Evolutionary conservation across 2,113 vertebrate species (phyloP), one percentile per base, ranked within the genome.

Genomic region (Desmodus rotundus): DNA sequence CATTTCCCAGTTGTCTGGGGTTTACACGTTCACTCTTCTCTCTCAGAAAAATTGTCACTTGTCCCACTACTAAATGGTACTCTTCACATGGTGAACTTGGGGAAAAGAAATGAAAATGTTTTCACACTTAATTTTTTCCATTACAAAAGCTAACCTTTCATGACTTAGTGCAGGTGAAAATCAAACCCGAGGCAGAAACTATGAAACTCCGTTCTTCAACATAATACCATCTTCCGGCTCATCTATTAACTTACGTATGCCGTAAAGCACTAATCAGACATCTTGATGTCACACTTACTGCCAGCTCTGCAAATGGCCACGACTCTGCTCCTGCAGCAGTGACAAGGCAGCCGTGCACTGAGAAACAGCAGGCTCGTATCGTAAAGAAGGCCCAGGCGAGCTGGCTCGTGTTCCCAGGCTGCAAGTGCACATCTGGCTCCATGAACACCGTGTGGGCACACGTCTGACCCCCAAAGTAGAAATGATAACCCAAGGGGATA

Each of bases 21-120:
- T 36, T 61, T n/a, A 61, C 8, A 67, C 6, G 77, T 89, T 43
- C 26, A 90, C 17, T 86, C 9, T 92, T 86, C n/a, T 63, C 52
- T 76, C 3, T 80, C 56, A 67, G 26, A 22, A 82, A 70, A 89
- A 67, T n/a, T 50, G 4, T 70, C 3, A 20, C 78, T 77, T 72
- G 3, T 85, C 78, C 38, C 56, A 50, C 28, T 58, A 58, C 47
- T 33, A 92, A 86, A 58, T 33, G 1, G 3, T 47, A 33, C 19
- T 74, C 31, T 76, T 97, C 93, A 81, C 72, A 70, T 78, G 95
- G 78, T 89, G 94, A 91, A 31, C 63, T 87, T 68, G 2, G 87
- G 54, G 63, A 54, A 93, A 73, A 61, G 19, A 56, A 77, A 93
- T 63, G 38, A 80, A 91, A 81, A 89, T 26, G 8, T 41, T 52